phyloP scores from a whole-genome alignment of 2,888 invertebrate species.

The Syritta pipiens region DNA sequence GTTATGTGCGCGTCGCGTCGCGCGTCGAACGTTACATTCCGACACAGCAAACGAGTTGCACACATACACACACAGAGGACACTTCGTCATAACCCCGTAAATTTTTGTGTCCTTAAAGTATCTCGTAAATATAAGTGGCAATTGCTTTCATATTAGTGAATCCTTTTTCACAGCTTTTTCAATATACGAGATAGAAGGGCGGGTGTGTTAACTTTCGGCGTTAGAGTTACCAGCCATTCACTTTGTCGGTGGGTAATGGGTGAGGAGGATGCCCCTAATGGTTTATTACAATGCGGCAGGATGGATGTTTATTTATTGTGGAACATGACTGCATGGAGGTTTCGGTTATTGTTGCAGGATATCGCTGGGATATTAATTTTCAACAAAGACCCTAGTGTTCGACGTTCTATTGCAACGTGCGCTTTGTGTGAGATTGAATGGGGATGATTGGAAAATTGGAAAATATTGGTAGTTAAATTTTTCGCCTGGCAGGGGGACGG shows the following conservation, averaged over 20 bases:
- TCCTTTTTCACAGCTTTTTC: slow-evolving; percentile 57
- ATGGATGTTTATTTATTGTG: slow-evolving; percentile 44
- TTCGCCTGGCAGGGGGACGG: no score
- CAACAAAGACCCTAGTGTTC: no score
- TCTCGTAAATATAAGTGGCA: slow-evolving; percentile 64
- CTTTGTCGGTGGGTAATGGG: slow-evolving; percentile 13
- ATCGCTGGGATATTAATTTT: slow-evolving; percentile 44
- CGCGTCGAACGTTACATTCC: not conserved
- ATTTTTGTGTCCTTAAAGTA: slow-evolving; percentile 59
- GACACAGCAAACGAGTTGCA: slow-evolving; percentile 36
- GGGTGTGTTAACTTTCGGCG: not conserved
- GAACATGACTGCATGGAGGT: slow-evolving; percentile 4
- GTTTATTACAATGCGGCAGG: slow-evolving; percentile 35
- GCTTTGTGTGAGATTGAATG: no score
- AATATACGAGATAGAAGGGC: not conserved
- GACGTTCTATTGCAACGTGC: no score
- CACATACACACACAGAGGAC: slow-evolving; percentile 40
- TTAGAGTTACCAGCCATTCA: not conserved
- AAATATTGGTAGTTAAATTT: no score
- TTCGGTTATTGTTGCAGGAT: slow-evolving; percentile 6
- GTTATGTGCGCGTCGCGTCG: slow-evolving; percentile 23
- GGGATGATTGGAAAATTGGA: no score
- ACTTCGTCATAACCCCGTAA: slow-evolving; percentile 54
- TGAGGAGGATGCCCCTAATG: slow-evolving; percentile 25
- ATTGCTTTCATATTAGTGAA: slow-evolving; percentile 57